Evolutionary conservation across 2,797 vertebrate genomes (phyloP).

Genomic region (Xenopus petersii): DNA sequence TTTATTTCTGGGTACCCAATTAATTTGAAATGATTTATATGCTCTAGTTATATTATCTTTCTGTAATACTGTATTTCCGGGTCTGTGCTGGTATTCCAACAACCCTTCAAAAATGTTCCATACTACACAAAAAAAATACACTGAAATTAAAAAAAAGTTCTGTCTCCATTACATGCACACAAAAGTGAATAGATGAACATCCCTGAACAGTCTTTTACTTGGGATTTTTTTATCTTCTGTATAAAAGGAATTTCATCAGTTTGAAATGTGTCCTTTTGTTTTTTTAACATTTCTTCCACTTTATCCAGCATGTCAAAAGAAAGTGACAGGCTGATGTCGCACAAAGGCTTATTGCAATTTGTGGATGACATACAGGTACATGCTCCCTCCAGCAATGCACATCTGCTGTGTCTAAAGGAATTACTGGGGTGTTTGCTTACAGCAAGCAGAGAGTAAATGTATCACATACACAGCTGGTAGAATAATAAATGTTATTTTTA

Average conservation of each 20-base stretch:
- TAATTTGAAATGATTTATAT: too few species aligned
- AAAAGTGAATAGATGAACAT: too few species aligned
- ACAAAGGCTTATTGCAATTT: constrained; percentile 41
- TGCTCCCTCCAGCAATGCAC: constrained; percentile 32
- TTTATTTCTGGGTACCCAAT: too few species aligned
- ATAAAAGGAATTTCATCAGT: not conserved
- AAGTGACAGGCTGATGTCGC: constrained; percentile 29
- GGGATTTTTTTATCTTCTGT: not conserved
- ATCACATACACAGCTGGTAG: constrained; percentile 17
- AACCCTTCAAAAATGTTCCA: too few species aligned
- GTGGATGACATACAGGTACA: constrained; percentile 31
- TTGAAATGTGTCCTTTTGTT: constrained; percentile 3
- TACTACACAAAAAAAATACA: too few species aligned
- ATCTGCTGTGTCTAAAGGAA: constrained; percentile 40
- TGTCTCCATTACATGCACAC: too few species aligned
- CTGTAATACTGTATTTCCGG: too few species aligned
- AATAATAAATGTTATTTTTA: constrained; percentile 36
- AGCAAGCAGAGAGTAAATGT: constrained; percentile 12
- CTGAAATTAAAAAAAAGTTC: too few species aligned
- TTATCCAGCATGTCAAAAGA: constrained; percentile 21
- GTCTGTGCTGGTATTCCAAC: too few species aligned
- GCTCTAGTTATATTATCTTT: too few species aligned
- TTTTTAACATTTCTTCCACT: constrained; percentile 9
- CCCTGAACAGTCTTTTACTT: too few species aligned
- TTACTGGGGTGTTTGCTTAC: constrained; percentile 21